Evolutionary conservation across 2,113 vertebrate species (phyloP), one percentile per base, ranked within the genome.

Genomic region (Limanda limanda): DNA sequence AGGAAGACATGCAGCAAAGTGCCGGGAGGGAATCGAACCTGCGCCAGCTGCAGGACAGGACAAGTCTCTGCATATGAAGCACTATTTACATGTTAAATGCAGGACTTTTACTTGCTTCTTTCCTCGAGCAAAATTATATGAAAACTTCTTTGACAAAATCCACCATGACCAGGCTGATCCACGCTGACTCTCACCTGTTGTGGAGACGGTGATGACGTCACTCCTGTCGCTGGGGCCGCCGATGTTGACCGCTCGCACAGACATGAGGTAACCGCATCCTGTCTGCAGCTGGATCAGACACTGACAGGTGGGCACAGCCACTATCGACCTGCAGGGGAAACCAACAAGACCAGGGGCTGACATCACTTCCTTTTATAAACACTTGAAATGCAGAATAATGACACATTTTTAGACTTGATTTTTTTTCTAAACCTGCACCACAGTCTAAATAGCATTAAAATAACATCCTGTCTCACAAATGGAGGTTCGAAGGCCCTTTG

Each of bases 221-320:
- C 97, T 97, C 61, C 89, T 95, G 27, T 95, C 93, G 17, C 98
- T 99, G 71, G 94, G 90, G 1, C 98, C 98, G 0, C 96, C 97
- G n/a, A 96, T 84, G 76, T 97, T 99, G 56, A 98, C 90, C 2
- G 97, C 97, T 77, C 94, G 93, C 75, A 99, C 95, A 23, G 84
- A 94, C 81, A 99, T 92, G 68, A 12, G 63, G 88, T 98, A 99
- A 58, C 61, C 83, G 37, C 90, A 93, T 59, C 74, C 63, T 5
- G 95, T 88, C 90, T 97, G 95, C 86, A 99, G 95, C 85, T 96
- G 96, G 83, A 98, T 94, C 72, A 98, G 79, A 85, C 95, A 92
- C 94, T 97, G 96, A 1, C 97, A 97, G 82, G 94, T 95, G 21
- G 97, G 97, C 74, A 99, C 95, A 2, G 96, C 98, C 31, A 97